Conservation (phyloP, 1,140 invertebrate genomes). For the Diuraphis noxia region DNA sequence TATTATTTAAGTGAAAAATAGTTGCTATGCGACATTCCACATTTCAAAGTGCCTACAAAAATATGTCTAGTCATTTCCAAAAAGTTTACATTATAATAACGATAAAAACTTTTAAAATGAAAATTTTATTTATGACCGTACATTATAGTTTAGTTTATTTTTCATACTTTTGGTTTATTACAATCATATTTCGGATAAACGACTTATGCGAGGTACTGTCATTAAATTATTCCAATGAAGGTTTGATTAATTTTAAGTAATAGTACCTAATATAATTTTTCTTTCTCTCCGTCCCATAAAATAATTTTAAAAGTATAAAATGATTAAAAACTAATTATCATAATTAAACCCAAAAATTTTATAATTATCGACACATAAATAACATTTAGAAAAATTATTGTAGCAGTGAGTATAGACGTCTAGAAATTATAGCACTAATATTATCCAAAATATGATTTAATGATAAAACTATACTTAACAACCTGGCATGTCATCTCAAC, state of each 20-base stretch:
- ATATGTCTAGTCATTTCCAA: background rate
- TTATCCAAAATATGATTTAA: too few species aligned
- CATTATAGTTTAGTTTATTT: conserved; percentile 22
- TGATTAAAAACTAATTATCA: background rate
- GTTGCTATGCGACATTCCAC: background rate
- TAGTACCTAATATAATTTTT: background rate
- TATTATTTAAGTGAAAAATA: background rate
- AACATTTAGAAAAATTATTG: too few species aligned
- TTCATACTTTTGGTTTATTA: conserved; percentile 22
- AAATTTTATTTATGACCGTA: conserved; percentile 19
- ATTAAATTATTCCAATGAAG: background rate
- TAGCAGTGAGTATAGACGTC: too few species aligned
- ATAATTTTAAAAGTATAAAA: background rate
- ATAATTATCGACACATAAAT: background rate
- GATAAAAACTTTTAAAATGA: conserved; percentile 12
- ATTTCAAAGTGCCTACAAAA: conserved; percentile 1
- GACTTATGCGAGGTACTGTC: conserved; percentile 3
- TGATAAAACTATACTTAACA: too few species aligned
- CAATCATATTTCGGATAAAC: conserved; percentile 27
- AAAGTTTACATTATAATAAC: background rate
- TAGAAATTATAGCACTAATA: too few species aligned
- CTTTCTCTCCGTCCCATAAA: background rate
- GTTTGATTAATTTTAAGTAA: conserved; percentile 11
- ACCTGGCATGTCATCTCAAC: too few species aligned
- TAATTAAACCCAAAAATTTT: background rate